Evolutionary conservation across 2,113 vertebrate species (phyloP).

Genomic region (Laticauda laticaudata): DNA sequence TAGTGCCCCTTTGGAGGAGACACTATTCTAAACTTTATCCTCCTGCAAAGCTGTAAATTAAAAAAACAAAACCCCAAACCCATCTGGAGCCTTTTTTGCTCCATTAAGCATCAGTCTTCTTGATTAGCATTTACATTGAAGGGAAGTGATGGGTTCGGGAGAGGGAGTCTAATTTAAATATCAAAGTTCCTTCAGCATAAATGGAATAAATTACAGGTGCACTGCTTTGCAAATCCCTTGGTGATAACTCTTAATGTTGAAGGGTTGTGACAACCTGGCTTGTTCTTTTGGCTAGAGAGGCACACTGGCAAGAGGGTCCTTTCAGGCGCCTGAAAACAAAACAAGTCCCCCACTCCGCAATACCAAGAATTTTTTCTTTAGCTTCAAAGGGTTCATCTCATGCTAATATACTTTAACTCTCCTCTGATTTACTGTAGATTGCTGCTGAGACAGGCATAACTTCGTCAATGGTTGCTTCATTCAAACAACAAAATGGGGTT

Average conservation of each 20-base stretch:
- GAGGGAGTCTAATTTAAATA: constrained; percentile 23
- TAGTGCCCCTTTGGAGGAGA: background rate
- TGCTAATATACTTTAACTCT: background rate
- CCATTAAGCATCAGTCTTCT: constrained; percentile 11
- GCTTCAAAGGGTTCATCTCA: constrained; percentile 13
- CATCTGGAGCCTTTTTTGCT: background rate
- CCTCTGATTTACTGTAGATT: background rate
- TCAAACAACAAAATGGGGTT: background rate
- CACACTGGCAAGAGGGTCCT: background rate
- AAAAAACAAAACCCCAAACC: background rate
- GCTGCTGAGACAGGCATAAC: background rate
- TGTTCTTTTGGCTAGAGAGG: background rate
- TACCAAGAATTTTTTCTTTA: background rate
- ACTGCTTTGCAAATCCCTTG: background rate
- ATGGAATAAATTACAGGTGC: constrained; percentile 14
- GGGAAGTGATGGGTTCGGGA: constrained; percentile 3
- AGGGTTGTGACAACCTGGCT: background rate
- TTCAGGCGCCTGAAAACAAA: background rate
- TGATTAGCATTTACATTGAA: constrained; percentile 30
- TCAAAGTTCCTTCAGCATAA: constrained; percentile 29
- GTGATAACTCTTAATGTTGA: background rate
- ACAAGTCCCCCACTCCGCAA: background rate
- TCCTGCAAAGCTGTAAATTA: background rate
- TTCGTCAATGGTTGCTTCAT: background rate
- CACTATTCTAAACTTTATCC: background rate